Conservation (phyloP, 30 jellyfish, hydroid and myxozoan genomes). For the Chrysaora quinquecirrha region DNA sequence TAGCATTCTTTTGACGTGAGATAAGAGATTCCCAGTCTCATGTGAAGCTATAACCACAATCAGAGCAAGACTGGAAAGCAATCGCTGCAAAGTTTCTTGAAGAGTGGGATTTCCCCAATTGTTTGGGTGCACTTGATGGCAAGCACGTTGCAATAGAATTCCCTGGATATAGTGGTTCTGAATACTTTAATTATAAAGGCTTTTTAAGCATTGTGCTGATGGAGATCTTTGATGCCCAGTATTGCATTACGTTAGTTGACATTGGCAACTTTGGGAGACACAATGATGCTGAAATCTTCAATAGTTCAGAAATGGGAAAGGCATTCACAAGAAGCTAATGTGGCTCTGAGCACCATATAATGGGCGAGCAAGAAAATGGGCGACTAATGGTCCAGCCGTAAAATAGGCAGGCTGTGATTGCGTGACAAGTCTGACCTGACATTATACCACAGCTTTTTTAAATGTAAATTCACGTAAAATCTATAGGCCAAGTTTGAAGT, state of each 20-base stretch:
- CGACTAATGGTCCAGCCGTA: no score
- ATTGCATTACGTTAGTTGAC: conserved; percentile 50
- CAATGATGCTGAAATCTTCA: conserved; percentile 51
- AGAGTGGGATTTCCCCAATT: conserved; percentile 74
- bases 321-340: no score
- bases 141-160: conserved; percentile 69
- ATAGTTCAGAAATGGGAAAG: no score
- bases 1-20: no score
- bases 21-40: no score
- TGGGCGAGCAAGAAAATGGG: no score
- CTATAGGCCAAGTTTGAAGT: no score
- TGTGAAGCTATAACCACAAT: conserved; percentile 47
- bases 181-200: conserved; percentile 61
- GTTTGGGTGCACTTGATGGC: conserved; percentile 84
- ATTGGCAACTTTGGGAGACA: conserved; percentile 67
- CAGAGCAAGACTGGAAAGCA: conserved; percentile 63
- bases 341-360: no score
- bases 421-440: no score
- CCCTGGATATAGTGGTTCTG: no score
- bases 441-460: neutral
- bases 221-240: conserved; percentile 82
- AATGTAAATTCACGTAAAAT: no score
- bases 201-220: conserved; percentile 60
- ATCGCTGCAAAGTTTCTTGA: conserved; percentile 20
- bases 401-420: no score